A percentile compares a stretch with the other conserved stretches of the same genome.
Conservation (phyloP, 92 coral and sea anemone genomes). For the Bergia puertoricense region DNA sequence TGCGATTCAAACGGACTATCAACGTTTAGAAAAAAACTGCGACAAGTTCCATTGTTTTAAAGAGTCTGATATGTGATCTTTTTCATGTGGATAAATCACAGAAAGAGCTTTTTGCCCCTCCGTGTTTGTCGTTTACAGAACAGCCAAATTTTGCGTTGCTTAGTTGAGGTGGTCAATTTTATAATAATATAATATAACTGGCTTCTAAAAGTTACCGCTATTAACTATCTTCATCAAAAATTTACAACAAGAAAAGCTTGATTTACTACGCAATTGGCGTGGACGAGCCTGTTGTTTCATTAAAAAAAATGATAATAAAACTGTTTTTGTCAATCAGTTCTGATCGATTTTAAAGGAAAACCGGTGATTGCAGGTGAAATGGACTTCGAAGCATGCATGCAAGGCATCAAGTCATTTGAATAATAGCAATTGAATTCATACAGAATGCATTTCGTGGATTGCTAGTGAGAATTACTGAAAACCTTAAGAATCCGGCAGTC, state of each 20-base stretch:
- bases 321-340: background rate
- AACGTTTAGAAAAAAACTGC: background rate
- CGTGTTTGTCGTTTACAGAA: background rate
- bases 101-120: background rate
- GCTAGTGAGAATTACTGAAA: background rate
- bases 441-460: background rate
- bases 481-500: background rate
- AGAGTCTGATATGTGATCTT: no score
- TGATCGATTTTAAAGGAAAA: background rate
- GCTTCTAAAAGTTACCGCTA: constrained; percentile 26
- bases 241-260: background rate
- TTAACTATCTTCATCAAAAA: constrained; percentile 17
- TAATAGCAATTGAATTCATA: background rate
- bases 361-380: background rate
- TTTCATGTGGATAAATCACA: no score
- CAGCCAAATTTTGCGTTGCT: background rate
- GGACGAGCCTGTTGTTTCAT: background rate
- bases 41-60: no score
- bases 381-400: background rate
- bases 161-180: background rate
- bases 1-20: background rate
- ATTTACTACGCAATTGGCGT: constrained; percentile 15
- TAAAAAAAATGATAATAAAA: background rate
- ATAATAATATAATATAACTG: background rate
- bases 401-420: background rate